Base-by-base conservation (phyloP, 2,113 vertebrate species). In the Chlamydotis undulata region DNA sequence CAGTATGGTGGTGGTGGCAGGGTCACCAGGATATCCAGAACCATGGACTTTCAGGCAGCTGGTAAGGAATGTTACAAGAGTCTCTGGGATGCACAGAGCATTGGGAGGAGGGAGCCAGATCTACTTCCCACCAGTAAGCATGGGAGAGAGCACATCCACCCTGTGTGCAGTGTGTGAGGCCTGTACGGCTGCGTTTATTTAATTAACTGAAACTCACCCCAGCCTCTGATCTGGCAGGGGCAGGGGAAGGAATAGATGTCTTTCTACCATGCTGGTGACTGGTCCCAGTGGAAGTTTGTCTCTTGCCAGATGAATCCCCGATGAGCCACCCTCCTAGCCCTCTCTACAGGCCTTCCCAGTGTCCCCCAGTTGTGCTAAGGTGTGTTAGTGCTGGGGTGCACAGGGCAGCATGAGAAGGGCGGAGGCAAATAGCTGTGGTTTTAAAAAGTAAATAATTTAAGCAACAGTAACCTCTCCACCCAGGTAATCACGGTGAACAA, bases 351-450 rank as follows among this genome's bases (percentile, higher is more conserved):
- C 65, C 53, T 81, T 71, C 39, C 15, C 5, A 4, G 39, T 29
- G 78, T 68, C 90, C 79, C 77, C 49, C 80, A 69, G 43, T 23
- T 81, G 52, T 23, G 25, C 56, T 52, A 37, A 85, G 37, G 57
- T 81, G 74, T 90, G 67, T 75, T 95, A 76, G 64, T 63, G 33
- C 67, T 86, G 69, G 81, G 56, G 89, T 77, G 53, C 92, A 64
- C 83, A 65, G 61, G 52, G 84, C 73, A 90, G 55, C 1, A 2
- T 71, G 67, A 87, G 71, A 83, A 84, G 90, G 97, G 97, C 69
- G 90, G 92, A 90, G 92, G 77, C 84, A 94, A 97, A 97, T 96
- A 96, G 68, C 73, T 92, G 37, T 47, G 90, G 91, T 93, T 97
- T 90, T 75, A 88, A 85, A 94, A 94, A 78, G 77, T 84, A 96